Conservation (phyloP, 1,140 invertebrate species). For the Apolygus lucorum region DNA sequence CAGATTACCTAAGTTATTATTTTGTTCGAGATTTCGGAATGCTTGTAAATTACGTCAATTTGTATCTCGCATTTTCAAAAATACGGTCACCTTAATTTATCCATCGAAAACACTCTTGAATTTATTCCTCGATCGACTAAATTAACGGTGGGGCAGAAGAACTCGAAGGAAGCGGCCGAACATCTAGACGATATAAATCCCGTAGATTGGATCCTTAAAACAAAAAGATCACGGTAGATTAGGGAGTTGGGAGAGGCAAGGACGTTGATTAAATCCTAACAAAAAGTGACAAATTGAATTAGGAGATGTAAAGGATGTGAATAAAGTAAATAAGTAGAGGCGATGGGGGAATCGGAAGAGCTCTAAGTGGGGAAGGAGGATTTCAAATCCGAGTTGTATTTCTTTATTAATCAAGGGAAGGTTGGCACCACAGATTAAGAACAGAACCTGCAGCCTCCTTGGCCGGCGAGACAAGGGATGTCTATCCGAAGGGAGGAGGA, state of each 20-base stretch:
- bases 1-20: no score
- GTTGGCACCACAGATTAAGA: slow-evolving; percentile 7
- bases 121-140: no score
- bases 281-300: slow-evolving; percentile 27
- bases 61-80: no score
- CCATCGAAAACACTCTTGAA: no score
- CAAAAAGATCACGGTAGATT: slow-evolving; percentile 9
- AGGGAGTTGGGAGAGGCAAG: neutral
- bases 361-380: neutral
- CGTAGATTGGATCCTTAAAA: neutral
- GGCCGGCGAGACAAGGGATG: neutral
- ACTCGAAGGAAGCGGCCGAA: no score
- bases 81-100: no score
- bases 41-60: no score
- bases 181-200: neutral
- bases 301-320: slow-evolving; percentile 18
- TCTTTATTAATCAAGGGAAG: slow-evolving; percentile 23
- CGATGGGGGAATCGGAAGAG: neutral
- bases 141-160: no score
- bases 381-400: slow-evolving; percentile 14
- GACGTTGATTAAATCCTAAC: slow-evolving; percentile 25
- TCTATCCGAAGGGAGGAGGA: neutral
- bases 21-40: no score
- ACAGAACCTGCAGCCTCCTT: neutral
- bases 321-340: neutral